These are phyloP conservation scores for Malthinus flaveolus DNA, from an alignment of 2,888 invertebrate genomes.

Conservation along the genomic window DNA sequence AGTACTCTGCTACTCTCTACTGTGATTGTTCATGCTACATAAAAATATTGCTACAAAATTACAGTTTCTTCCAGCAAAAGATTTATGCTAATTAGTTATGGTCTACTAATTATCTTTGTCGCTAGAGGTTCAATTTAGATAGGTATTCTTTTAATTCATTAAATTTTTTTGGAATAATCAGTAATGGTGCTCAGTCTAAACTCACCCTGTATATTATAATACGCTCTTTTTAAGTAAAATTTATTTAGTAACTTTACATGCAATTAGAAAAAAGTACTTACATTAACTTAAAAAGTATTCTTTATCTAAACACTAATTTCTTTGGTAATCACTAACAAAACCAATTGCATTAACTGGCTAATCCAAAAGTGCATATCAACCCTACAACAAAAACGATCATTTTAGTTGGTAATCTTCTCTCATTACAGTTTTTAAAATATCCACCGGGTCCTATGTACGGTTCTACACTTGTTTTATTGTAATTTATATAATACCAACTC, in stretches of 20 bases:
- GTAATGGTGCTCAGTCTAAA: too few species aligned
- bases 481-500: conserved; percentile 87
- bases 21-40: too few species aligned
- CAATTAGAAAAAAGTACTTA: conserved; percentile 2
- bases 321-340: conserved; percentile 3
- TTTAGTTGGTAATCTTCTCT: neutral
- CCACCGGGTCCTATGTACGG: conserved; percentile 34
- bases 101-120: too few species aligned
- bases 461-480: conserved; percentile 64
- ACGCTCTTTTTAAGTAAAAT: neutral
- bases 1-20: too few species aligned
- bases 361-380: neutral
- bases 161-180: too few species aligned
- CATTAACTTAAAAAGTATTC: conserved; percentile 1
- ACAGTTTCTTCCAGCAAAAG: too few species aligned
- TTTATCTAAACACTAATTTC: neutral
- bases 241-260: neutral
- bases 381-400: neutral
- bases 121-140: too few species aligned
- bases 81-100: too few species aligned
- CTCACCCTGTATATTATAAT: too few species aligned
- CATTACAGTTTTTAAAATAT: neutral
- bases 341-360: neutral
- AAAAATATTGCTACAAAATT: too few species aligned
- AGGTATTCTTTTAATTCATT: too few species aligned